phyloP scores from a whole-genome alignment of 1,140 invertebrate species.

The Trichonephila clavata region DNA sequence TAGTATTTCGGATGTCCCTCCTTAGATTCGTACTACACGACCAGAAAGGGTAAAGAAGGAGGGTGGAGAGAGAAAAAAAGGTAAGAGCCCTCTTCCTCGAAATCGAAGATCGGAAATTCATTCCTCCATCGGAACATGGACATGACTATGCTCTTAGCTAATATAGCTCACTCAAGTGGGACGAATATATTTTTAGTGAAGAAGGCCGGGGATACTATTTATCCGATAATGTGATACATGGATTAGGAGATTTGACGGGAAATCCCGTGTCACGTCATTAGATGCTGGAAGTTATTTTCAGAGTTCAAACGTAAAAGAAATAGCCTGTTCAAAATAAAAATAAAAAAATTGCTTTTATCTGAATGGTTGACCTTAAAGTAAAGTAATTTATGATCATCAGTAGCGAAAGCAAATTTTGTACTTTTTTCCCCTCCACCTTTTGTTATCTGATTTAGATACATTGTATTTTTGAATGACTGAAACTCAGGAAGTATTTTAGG shows the following conservation, averaged over 20 bases:
- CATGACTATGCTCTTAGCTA: constrained; percentile 73
- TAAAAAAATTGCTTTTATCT: not conserved
- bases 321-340: not conserved
- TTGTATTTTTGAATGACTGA: not conserved
- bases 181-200: constrained; percentile 33
- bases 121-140: constrained; percentile 50
- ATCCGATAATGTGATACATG: constrained; percentile 54
- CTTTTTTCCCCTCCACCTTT: not conserved
- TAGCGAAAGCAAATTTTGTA: not conserved
- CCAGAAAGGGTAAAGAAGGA: constrained; percentile 41
- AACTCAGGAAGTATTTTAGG: not conserved
- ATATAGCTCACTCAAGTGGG: constrained; percentile 39
- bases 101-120: constrained; percentile 64
- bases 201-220: constrained; percentile 23
- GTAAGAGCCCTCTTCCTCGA: not conserved
- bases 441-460: not conserved
- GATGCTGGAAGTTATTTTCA: not conserved
- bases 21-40: constrained; percentile 23
- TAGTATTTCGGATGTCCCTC: constrained; percentile 68
- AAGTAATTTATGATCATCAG: constrained; percentile 36
- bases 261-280: constrained; percentile 2
- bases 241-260: constrained; percentile 47
- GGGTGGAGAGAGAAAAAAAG: constrained; percentile 6
- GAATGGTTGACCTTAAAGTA: not conserved
- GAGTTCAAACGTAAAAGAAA: constrained; percentile 21